A percentile compares a stretch with the other conserved stretches of the same genome.
These are phyloP conservation scores for Phoeniculus purpureus DNA, from an alignment of 2,797 vertebrate species.

Conservation along the genomic window DNA sequence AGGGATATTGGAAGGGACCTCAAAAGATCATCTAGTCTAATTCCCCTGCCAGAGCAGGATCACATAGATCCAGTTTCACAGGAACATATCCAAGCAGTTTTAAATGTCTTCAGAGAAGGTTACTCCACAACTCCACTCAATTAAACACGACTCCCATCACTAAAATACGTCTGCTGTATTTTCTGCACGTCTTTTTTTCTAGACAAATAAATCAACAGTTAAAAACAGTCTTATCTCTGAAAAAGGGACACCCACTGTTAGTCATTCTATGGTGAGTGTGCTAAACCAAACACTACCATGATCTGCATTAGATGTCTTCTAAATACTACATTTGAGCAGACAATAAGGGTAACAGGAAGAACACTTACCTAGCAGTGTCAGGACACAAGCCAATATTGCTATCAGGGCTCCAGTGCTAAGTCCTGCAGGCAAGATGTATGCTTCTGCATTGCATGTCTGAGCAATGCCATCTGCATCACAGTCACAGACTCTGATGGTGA, in stretches of 20 bases:
- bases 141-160: not conserved
- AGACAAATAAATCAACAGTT: not conserved
- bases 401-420: slow-evolving; percentile 95
- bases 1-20: too few species aligned
- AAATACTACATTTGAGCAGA: not conserved
- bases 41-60: too few species aligned
- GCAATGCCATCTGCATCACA: slow-evolving; percentile 87
- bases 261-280: not conserved
- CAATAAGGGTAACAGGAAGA: not conserved
- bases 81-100: too few species aligned
- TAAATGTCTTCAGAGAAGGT: too few species aligned
- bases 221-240: not conserved
- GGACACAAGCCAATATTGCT: slow-evolving; percentile 93
- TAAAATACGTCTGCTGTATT: not conserved
- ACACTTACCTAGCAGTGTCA: slow-evolving; percentile 89
- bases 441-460: slow-evolving; percentile 90
- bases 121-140: not conserved
- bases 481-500: slow-evolving; percentile 92
- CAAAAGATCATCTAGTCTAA: too few species aligned
- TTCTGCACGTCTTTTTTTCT: not conserved
- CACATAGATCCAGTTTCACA: too few species aligned
- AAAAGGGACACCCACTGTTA: not conserved
- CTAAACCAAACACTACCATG: not conserved
- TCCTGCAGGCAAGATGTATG: slow-evolving; percentile 88
- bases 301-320: not conserved